Evolutionary conservation across 2,797 vertebrate genomes (phyloP), one percentile per base, ranked within the genome.

Genomic region (Eulemur coronatus): DNA sequence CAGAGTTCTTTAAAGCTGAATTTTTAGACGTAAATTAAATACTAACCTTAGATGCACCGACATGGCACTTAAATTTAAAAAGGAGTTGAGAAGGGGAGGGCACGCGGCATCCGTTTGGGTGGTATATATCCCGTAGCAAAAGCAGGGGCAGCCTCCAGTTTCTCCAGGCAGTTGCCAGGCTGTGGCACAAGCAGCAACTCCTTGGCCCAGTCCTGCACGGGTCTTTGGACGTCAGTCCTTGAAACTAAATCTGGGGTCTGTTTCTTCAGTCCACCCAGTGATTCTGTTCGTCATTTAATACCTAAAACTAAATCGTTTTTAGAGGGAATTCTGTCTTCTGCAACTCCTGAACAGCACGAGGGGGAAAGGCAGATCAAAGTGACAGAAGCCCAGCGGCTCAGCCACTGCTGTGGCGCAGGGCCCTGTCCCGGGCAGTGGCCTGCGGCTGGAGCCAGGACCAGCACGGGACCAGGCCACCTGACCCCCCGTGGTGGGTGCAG

Each of bases 381-480:
- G 35, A 43, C 55, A 35, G 30, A 69, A 10, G 94, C 30, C 2
- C 26, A 33, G 35, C 35, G 57, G 0, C 0, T 90, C 0, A 28
- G 24, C 3, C 5, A 10, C 14, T 69, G 4, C 5, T 50, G 4
- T 41, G 85, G 85, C 14, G n/a, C 43, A 0, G 55, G 5, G 61
- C 26, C 0, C 0, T 65, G 0, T 14, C 13, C 8, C 2, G 7
- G 4, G 7, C 22, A 50, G 43, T 7, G 12, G 7, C 24, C 55
- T 50, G 38, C n/a, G 4, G 38, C 13, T 1, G 1, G 4, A 20
- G 30, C 5, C 1, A n/a, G 48, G 35, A 0, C 52, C 33, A 1
- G 67, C 35, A 28, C n/a, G 22, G 14, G 43, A 18, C 67, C 67
- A 38, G 35, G n/a, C 67, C 18, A 4, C 35, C 67, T 4, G 78